Evolutionary conservation across 2,113 vertebrate species (phyloP).

Genomic region (Helogale parvula): DNA sequence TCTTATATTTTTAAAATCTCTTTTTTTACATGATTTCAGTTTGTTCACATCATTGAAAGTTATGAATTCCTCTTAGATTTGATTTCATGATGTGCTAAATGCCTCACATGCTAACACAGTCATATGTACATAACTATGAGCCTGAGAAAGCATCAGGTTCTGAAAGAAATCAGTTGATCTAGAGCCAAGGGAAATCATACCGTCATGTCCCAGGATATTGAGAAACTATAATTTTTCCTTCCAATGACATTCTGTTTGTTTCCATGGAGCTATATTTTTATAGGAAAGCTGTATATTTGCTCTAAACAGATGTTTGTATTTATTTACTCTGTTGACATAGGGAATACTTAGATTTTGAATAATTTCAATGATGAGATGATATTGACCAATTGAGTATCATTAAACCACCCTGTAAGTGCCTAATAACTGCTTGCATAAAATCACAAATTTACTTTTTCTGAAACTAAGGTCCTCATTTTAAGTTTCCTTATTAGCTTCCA

Average conservation of each 20-base stretch:
- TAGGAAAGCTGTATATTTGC: not conserved
- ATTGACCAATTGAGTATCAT: not conserved
- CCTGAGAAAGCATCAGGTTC: not conserved
- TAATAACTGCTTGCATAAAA: slow-evolving; percentile 11
- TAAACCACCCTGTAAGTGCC: not conserved
- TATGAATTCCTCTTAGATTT: not conserved
- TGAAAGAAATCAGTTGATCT: not conserved
- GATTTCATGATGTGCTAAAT: not conserved
- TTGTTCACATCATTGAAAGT: not conserved
- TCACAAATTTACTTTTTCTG: slow-evolving; percentile 14
- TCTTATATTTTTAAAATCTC: not conserved
- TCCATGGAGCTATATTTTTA: slow-evolving; percentile 3
- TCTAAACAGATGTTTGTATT: slow-evolving; percentile 37
- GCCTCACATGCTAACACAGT: not conserved
- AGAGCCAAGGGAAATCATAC: not conserved
- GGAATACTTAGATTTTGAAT: slow-evolving; percentile 24
- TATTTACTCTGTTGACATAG: slow-evolving; percentile 46
- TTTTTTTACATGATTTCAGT: not conserved
- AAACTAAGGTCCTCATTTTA: not conserved
- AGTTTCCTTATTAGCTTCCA: slow-evolving; percentile 12
- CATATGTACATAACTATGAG: not conserved
- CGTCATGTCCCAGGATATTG: not conserved
- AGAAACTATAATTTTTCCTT: not conserved
- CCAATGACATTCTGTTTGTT: not conserved
- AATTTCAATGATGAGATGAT: slow-evolving; percentile 1